Conservation (phyloP, 2,797 vertebrate species). For the Anabas testudineus region DNA sequence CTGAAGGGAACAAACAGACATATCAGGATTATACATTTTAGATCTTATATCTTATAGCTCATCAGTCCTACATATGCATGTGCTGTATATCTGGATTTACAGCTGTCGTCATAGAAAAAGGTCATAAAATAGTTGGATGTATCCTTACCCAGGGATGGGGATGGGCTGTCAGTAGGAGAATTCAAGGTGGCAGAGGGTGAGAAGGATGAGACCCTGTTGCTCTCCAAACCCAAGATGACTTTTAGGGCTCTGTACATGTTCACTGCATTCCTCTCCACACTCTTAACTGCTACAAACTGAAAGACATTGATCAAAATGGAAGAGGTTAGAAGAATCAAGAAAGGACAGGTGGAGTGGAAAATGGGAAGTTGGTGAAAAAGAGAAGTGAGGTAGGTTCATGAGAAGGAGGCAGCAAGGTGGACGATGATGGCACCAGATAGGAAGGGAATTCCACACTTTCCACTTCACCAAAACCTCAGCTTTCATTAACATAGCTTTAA, state of each 20-base stretch:
- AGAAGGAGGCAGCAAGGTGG: conserved; percentile 4
- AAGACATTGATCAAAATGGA: conserved; percentile 31
- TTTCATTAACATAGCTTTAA: conserved; percentile 37
- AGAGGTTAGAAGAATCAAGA: not conserved
- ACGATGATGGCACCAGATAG: conserved; percentile 69
- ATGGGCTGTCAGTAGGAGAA: conserved; percentile 77
- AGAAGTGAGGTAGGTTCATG: no score
- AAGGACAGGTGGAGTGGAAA: conserved; percentile 6
- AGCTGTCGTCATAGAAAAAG: conserved; percentile 4
- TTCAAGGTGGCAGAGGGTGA: conserved; percentile 67
- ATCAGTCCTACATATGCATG: no score
- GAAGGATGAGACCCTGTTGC: conserved; percentile 85
- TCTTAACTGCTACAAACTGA: conserved; percentile 99
- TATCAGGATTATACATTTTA: not conserved
- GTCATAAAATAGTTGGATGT: not conserved
- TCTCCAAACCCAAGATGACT: conserved; percentile 96
- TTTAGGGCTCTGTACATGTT: conserved; percentile 99
- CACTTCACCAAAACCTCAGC: conserved; percentile 31
- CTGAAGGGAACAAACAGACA: conserved; percentile 70
- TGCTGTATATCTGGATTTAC: no score
- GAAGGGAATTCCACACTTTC: conserved; percentile 53
- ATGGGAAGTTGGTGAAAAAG: not conserved
- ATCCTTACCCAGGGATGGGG: conserved; percentile 89
- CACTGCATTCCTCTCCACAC: conserved; percentile 97
- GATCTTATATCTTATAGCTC: not conserved